Conservation (phyloP, 1,140 invertebrate genomes). For the Chironomus tepperi region DNA sequence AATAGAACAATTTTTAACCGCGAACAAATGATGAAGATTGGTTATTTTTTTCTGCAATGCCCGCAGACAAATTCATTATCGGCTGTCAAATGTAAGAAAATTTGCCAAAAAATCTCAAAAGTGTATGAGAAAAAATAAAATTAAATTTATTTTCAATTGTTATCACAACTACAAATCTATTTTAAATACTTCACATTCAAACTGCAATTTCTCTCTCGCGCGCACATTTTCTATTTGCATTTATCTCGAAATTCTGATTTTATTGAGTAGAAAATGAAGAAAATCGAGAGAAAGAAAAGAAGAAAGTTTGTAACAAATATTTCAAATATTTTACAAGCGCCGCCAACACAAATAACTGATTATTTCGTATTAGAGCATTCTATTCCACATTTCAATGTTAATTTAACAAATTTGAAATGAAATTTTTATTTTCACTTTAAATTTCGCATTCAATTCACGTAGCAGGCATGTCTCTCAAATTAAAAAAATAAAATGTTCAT, state of each 20-base stretch:
- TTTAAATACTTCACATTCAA: no score
- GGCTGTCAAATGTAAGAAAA: background rate
- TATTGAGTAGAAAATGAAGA: no score
- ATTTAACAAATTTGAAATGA: background rate
- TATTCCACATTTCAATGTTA: conserved; percentile 17
- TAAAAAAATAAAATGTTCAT: background rate
- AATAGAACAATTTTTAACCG: background rate
- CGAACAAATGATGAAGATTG: background rate
- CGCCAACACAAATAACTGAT: conserved; percentile 19
- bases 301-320: conserved; percentile 8
- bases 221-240: no score
- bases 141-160: no score
- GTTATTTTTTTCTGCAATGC: background rate
- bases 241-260: no score
- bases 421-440: no score
- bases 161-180: no score
- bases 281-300: background rate
- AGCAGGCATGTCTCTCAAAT: no score
- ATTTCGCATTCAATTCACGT: no score
- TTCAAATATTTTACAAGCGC: conserved; percentile 13
- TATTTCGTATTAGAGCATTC: background rate
- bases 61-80: background rate
- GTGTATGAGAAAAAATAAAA: no score
- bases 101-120: background rate
- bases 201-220: no score